phyloP scores from a whole-genome alignment of 1,140 invertebrate genomes.

The Euwallacea similis region DNA sequence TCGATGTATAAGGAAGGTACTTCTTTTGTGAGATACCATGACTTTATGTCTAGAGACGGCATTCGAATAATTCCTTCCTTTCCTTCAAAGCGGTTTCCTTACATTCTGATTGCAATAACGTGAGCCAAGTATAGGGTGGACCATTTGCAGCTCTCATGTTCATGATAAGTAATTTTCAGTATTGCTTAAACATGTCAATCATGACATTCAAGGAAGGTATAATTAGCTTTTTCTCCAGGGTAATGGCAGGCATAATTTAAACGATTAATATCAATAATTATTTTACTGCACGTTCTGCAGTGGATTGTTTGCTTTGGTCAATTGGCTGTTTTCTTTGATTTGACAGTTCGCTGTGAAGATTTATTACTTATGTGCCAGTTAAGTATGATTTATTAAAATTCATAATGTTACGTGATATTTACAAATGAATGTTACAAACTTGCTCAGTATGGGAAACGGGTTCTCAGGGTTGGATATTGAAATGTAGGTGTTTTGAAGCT shows the following conservation, averaged over 20 bases:
- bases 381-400: constrained; percentile 3
- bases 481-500: too few species aligned
- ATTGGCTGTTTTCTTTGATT: constrained; percentile 6
- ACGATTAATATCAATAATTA: constrained; percentile 27
- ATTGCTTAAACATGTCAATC: constrained; percentile 22
- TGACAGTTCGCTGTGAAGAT: neutral
- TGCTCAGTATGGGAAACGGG: too few species aligned
- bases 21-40: constrained; percentile 20
- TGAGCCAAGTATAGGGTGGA: neutral
- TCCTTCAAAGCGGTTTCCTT: too few species aligned
- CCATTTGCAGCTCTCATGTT: constrained; percentile 11
- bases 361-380: constrained; percentile 1
- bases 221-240: constrained; percentile 14
- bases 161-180: constrained; percentile 16
- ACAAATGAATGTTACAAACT: too few species aligned
- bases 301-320: constrained; percentile 16
- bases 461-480: too few species aligned
- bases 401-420: too few species aligned
- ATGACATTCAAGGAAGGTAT: constrained; percentile 8
- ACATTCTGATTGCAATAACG: too few species aligned
- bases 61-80: too few species aligned
- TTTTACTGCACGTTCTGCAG: constrained; percentile 8
- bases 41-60: too few species aligned
- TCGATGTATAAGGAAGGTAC: constrained; percentile 12
- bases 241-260: constrained; percentile 15